These are phyloP conservation scores for Phrixothrix hirtus DNA, from an alignment of 2,888 invertebrate species.

Conservation along the genomic window DNA sequence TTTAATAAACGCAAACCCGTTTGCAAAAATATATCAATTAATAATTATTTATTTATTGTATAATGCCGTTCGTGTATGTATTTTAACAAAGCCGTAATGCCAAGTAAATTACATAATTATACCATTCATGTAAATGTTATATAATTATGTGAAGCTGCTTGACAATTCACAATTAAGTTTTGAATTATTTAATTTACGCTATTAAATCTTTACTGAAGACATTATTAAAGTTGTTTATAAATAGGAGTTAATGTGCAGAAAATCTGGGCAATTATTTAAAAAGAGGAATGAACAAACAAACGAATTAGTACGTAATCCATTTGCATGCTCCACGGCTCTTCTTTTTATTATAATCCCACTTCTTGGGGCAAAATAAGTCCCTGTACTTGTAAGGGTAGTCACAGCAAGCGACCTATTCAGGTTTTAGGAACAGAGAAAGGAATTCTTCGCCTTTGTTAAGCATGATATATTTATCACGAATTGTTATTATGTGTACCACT, in stretches of 20 bases:
- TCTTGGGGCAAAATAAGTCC: slow-evolving; percentile 25
- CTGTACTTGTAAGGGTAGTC: slow-evolving; percentile 29
- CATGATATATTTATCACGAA: slow-evolving; percentile 41
- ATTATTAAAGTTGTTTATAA: neutral
- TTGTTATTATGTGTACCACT: no score
- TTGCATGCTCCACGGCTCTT: slow-evolving; percentile 36
- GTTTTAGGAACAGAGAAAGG: slow-evolving; percentile 32
- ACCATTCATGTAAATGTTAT: no score
- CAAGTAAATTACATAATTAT: no score
- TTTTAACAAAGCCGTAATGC: no score
- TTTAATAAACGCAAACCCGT: no score
- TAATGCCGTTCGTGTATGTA: no score
- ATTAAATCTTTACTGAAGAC: no score
- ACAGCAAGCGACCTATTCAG: slow-evolving; percentile 32
- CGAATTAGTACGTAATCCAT: slow-evolving; percentile 43
- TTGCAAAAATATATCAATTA: no score
- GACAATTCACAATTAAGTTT: no score
- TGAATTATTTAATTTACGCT: no score
- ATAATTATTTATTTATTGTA: no score
- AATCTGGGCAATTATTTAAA: neutral
- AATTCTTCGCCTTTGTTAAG: slow-evolving; percentile 39
- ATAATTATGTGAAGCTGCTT: no score
- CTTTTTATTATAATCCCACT: slow-evolving; percentile 20
- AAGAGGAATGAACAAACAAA: neutral
- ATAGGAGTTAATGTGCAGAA: neutral